Base-by-base conservation (phyloP, 2,797 vertebrate genomes). In the Pangasius mekongensis region DNA sequence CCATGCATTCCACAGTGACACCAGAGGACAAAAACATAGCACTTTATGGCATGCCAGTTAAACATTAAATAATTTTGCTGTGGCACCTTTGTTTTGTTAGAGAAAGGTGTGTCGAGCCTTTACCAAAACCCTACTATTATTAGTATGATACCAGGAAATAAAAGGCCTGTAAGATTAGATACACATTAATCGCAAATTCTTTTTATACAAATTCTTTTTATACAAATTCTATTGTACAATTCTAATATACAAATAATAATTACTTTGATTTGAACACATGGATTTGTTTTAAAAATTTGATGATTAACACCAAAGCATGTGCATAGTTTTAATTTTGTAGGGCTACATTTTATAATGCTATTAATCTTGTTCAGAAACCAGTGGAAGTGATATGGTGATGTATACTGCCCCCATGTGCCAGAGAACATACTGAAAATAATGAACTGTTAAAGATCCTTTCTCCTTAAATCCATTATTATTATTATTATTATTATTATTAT, bases 21-120 rank as follows among this genome's bases (percentile, higher is more conserved):
- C 8, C 16, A 73, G 7, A 27, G 33, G 0, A 60, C 16, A 52
- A n/a, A 27, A 74, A 69, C 24, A 30, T 47, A 5, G 2, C 4
- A 36, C 43, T 84, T 84, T 88, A 88, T 56, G 8, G 6, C 43
- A 30, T 36, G 4, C 2, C 60, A 49, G 90, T 87, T 81, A 91
- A 87, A 89, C 62, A 84, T 87, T 89, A 87, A 16, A 74, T 33
- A 30, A 49, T 9, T n/a, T 67, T 39, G 4, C 22, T 60, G 14
- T 43, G 54, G 10, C n/a, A 3, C 0, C 27, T 18, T 16, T 27
- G 39, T 54, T 22, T 27, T 84, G 9, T 36, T 22, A 39, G 5
- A 67, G 10, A 24, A 18, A 39, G 36, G 84, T 86, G 62, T 81
- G 84, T 24, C 24, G 30, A 84, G 84, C n/a, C 83, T 69, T 89